Evolutionary conservation across 1,140 invertebrate genomes (phyloP).

Genomic region (Agrilus planipennis): DNA sequence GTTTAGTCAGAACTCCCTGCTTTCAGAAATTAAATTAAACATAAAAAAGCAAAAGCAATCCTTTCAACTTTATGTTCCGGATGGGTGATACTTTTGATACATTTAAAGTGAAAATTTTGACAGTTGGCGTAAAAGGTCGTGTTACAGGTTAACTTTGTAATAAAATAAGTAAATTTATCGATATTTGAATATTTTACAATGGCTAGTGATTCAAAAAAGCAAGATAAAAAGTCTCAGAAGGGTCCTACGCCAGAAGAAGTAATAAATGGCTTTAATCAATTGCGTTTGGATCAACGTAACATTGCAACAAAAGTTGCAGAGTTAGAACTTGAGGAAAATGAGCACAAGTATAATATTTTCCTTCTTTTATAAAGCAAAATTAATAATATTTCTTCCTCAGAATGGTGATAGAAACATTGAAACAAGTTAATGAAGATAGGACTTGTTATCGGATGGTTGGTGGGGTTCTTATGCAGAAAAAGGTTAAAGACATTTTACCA

Average conservation of each 20-base stretch:
- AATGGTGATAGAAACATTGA: constrained; percentile 87
- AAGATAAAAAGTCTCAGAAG: constrained; percentile 34
- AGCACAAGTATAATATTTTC: constrained; percentile 71
- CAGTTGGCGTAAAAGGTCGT: too few relatives aligned
- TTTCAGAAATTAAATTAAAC: too few relatives aligned
- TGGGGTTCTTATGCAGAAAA: constrained; percentile 84
- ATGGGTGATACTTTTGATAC: too few relatives aligned
- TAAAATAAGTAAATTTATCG: too few relatives aligned
- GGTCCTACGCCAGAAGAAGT: constrained; percentile 62
- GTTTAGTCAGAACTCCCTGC: too few relatives aligned
- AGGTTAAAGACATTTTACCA: constrained; percentile 83
- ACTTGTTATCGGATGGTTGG: constrained; percentile 92
- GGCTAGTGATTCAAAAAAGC: constrained; percentile 32
- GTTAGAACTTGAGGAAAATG: constrained; percentile 84
- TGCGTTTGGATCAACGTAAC: constrained; percentile 76
- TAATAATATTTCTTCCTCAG: constrained; percentile 42
- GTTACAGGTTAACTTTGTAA: too few relatives aligned
- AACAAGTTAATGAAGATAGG: constrained; percentile 69
- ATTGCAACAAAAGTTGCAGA: constrained; percentile 79
- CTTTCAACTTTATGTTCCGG: too few relatives aligned
- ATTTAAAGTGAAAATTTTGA: too few relatives aligned
- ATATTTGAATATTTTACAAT: constrained; percentile 26
- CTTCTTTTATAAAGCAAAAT: constrained; percentile 1
- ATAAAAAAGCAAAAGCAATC: too few relatives aligned
- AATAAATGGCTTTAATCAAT: constrained; percentile 70